These are phyloP conservation scores for Apamea epomidion DNA, from an alignment of 2,888 invertebrate genomes.

Conservation along the genomic window DNA sequence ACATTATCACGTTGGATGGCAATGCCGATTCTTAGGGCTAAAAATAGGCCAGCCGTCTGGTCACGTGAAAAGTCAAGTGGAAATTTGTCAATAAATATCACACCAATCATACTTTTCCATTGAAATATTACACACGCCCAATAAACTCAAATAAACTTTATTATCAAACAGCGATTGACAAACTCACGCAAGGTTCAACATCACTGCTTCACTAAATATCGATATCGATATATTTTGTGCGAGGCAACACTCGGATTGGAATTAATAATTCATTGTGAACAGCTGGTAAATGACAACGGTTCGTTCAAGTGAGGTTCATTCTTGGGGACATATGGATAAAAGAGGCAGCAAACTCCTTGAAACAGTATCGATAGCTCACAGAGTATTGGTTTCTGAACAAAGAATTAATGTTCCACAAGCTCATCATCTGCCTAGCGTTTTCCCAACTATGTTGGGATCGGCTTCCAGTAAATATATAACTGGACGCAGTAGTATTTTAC, in stretches of 20 bases:
- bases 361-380: neutral
- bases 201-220: constrained; percentile 21
- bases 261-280: constrained; percentile 38
- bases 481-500: no score
- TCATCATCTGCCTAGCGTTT: no score
- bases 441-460: no score
- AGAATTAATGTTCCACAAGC: neutral
- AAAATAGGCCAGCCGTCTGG: no score
- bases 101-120: neutral
- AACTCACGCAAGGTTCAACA: neutral
- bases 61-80: no score
- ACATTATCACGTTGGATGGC: no score
- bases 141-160: neutral
- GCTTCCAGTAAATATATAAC: no score
- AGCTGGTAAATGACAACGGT: constrained; percentile 24
- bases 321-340: neutral
- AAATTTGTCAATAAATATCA: neutral
- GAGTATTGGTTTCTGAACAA: neutral
- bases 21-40: no score
- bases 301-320: constrained; percentile 1
- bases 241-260: constrained; percentile 4
- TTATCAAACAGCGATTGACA: neutral
- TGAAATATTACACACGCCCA: neutral
- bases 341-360: neutral
- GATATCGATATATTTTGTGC: constrained; percentile 20